Evolutionary conservation across 2,797 vertebrate species (phyloP).

Genomic region (Sebastes cheni): DNA sequence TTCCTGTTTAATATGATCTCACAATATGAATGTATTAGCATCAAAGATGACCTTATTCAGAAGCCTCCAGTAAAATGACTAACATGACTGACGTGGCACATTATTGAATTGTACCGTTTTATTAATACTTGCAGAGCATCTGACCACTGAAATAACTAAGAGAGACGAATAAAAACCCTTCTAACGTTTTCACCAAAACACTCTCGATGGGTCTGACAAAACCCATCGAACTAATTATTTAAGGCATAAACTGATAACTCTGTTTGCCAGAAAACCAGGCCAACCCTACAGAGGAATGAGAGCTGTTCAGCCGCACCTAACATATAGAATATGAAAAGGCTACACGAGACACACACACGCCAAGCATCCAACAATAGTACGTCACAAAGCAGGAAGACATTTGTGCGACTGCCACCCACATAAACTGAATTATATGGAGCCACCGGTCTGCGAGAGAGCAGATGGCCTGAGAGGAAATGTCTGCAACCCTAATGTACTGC

Average conservation of each 20-base stretch:
- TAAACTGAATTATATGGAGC: conserved; percentile 39
- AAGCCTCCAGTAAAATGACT: conserved; percentile 10
- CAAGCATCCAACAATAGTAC: conserved; percentile 3
- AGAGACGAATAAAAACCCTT: neutral
- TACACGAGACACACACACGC: neutral
- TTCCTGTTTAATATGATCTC: neutral
- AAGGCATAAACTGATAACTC: neutral
- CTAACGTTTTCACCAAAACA: neutral
- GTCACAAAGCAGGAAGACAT: conserved; percentile 8
- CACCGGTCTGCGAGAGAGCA: conserved; percentile 56
- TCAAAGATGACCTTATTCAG: conserved; percentile 17
- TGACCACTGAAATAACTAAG: neutral
- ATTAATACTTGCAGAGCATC: neutral
- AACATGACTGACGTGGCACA: neutral
- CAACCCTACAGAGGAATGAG: neutral
- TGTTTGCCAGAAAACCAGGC: neutral
- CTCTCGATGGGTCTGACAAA: conserved; percentile 1
- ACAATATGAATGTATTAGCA: neutral
- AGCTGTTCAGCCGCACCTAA: neutral
- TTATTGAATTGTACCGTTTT: neutral
- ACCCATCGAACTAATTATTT: neutral
- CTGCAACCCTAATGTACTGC: conserved; percentile 54
- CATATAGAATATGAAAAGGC: conserved; percentile 1
- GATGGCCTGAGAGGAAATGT: conserved; percentile 60
- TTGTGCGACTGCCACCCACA: conserved; percentile 29